Base-by-base conservation (phyloP, 2,797 vertebrate species). In the Megalops cyprinoides region DNA sequence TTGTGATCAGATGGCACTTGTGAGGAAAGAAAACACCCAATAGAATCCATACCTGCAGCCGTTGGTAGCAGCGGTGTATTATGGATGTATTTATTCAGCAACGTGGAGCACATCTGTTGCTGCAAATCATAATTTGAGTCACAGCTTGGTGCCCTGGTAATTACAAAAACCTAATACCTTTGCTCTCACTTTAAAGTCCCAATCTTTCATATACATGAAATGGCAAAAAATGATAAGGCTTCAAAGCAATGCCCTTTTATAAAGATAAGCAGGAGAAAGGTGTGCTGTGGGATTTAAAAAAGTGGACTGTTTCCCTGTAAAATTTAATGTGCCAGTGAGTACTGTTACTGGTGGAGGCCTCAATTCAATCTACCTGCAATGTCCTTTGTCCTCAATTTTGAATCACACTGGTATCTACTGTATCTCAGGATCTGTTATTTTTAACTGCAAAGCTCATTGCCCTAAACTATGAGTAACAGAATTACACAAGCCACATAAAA, bases 61-160 rank as follows among this genome's bases (percentile, higher is more conserved):
- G 55, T 55, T 58, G 44, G 44, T 58, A 49, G 79, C 42, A 65
- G 73, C 60, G 28, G 34, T 51, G 46, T 79, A 79, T 74, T 81
- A 82, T 79, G 20, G 34, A 48, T 74, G 77, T 81, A 85, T 87
- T 85, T 82, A 82, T 86, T 80, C 78, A 77, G 76, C 75, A 86
- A 86, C 84, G 82, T 76, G 15, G 53, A 81, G 65, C 89, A 90
- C 91, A 93, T 93, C 92, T 94, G 92, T 93, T 92, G 91, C 89
- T 82, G 82, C 85, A 85, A 90, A 90, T 88, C 87, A 87, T 93
- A 90, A 94, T 95, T 93, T 94, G 90, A 90, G 89, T 90, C 93
- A 81, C 93, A 94, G 94, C 93, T 94, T 94, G 94, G 91, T 79
- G 89, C 91, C 92, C 88, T 86, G 74, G 91, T 93, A 94, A 95